These are phyloP conservation scores for Drosophila neonasuta DNA, from an alignment of 2,888 invertebrate genomes.

Conservation along the genomic window DNA sequence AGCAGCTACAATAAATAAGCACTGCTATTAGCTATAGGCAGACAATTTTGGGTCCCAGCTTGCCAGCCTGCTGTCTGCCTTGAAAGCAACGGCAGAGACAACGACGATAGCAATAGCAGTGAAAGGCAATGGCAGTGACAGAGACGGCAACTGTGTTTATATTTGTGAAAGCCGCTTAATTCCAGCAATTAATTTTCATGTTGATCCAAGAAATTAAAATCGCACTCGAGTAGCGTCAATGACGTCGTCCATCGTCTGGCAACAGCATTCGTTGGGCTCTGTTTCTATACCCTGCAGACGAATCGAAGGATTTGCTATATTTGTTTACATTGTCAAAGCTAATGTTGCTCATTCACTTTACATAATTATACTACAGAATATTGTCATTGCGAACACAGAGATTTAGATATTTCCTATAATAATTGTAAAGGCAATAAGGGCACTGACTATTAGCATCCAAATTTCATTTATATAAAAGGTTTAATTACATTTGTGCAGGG, in stretches of 20 bases:
- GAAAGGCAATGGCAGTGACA: too few species aligned
- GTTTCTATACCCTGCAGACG: constrained; percentile 1
- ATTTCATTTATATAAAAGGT: too few species aligned
- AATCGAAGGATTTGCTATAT: background rate
- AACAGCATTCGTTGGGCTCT: background rate
- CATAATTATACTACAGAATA: background rate
- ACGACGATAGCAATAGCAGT: background rate
- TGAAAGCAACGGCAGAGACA: background rate
- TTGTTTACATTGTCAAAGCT: constrained; percentile 1
- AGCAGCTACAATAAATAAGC: constrained; percentile 22
- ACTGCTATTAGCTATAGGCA: constrained; percentile 27
- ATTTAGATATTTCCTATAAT: too few species aligned
- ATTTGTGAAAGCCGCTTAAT: constrained; percentile 72
- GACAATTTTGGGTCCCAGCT: constrained; percentile 7
- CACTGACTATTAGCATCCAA: too few species aligned
- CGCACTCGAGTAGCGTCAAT: constrained; percentile 47
- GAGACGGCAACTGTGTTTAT: constrained; percentile 41
- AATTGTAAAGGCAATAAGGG: too few species aligned
- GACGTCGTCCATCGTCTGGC: constrained; percentile 23
- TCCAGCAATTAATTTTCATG: constrained; percentile 80
- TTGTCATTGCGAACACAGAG: too few species aligned
- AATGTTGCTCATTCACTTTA: background rate
- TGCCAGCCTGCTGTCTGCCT: background rate
- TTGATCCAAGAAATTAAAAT: constrained; percentile 79
- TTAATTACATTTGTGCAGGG: background rate